Percentiles rank a stretch among this genome's conserved stretches.
Evolutionary conservation across 2,888 invertebrate species (phyloP).

Genomic region (Caenorhabditis sinica): DNA sequence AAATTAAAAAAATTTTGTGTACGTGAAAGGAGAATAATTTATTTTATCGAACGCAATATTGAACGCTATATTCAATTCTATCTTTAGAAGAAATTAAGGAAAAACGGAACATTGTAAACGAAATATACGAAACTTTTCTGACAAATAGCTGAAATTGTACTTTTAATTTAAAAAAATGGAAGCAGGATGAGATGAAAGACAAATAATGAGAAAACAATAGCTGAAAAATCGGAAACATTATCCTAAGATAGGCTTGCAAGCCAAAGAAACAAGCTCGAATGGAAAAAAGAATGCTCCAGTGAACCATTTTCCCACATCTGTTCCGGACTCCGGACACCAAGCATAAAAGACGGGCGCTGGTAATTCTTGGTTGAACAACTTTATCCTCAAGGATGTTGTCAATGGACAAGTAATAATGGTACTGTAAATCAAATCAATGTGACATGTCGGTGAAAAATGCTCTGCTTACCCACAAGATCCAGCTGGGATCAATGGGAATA

Average conservation of each 20-base stretch:
- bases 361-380: not conserved
- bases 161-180: no score
- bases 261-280: constrained; percentile 1
- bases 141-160: no score
- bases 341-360: constrained; percentile 24
- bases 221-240: not conserved
- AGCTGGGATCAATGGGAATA: constrained; percentile 12
- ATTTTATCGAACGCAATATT: no score
- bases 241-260: constrained; percentile 4
- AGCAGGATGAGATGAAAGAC: no score
- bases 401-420: constrained; percentile 6
- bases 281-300: not conserved
- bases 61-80: no score
- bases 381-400: constrained; percentile 10
- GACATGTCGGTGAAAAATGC: not conserved
- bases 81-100: no score
- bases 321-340: constrained; percentile 28
- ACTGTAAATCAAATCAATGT: no score
- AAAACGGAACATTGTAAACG: no score
- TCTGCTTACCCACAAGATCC: constrained; percentile 32
- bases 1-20: no score
- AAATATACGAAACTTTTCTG: no score
- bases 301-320: constrained; percentile 39
- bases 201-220: no score
- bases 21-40: no score